These are phyloP conservation scores for Gonioctena quinquepunctata DNA, from an alignment of 1,140 invertebrate species.

Conservation along the genomic window DNA sequence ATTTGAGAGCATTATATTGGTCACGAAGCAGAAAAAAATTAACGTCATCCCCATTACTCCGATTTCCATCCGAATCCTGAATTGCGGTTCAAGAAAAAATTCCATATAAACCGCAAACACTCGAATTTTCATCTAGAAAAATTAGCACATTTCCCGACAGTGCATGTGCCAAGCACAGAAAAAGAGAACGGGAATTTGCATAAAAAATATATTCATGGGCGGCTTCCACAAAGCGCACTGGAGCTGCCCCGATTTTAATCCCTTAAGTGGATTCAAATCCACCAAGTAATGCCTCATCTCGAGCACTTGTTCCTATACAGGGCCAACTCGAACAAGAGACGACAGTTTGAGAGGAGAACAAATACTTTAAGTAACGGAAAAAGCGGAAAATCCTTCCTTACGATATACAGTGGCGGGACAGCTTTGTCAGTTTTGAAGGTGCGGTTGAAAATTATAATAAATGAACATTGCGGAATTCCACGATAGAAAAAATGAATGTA, in stretches of 20 bases:
- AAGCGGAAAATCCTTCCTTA: not conserved
- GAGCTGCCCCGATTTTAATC: conserved; percentile 6
- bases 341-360: conserved; percentile 8
- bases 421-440: no score
- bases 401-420: not conserved
- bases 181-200: not conserved
- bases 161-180: not conserved
- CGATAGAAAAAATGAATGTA: no score
- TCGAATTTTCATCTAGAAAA: not conserved
- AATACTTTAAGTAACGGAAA: conserved; percentile 12
- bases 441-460: no score
- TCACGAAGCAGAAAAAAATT: no score
- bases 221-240: not conserved
- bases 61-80: no score
- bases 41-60: no score
- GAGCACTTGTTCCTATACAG: conserved; percentile 4
- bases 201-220: not conserved
- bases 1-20: no score
- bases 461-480: no score
- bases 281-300: conserved; percentile 10
- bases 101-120: not conserved
- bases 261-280: conserved; percentile 18
- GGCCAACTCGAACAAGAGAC: not conserved
- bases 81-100: no score
- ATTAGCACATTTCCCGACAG: not conserved